phyloP scores from a whole-genome alignment of 2,113 vertebrate species.

The Saguinus midas region DNA sequence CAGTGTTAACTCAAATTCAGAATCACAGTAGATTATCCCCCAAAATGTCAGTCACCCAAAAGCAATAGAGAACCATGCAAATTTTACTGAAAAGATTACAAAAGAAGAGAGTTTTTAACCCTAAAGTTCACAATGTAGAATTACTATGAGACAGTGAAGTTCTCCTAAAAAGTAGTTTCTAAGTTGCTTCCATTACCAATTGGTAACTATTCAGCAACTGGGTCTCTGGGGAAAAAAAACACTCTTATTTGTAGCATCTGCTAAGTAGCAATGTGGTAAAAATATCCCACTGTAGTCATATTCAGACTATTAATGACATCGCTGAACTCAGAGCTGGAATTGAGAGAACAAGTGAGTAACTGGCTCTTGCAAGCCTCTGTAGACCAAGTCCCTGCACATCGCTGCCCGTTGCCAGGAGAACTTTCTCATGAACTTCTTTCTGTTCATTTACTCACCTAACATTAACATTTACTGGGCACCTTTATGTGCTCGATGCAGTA shows the following conservation, averaged over 20 bases:
- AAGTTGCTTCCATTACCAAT: background rate
- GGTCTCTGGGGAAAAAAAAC: background rate
- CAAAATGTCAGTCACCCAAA: background rate
- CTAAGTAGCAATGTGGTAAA: background rate
- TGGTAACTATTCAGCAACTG: background rate
- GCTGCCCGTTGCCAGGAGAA: background rate
- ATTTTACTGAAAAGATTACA: background rate
- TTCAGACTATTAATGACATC: background rate
- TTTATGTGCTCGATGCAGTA: background rate
- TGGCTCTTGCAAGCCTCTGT: background rate
- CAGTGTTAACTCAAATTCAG: background rate
- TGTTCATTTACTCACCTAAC: background rate
- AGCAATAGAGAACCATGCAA: background rate
- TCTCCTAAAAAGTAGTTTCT: background rate
- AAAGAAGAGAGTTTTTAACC: background rate
- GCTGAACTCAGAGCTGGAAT: background rate
- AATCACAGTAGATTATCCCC: background rate
- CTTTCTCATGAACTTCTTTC: no score
- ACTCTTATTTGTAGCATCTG: background rate
- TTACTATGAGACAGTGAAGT: background rate
- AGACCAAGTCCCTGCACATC: no score
- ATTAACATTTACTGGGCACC: background rate
- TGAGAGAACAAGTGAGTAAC: background rate
- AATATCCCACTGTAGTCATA: background rate
- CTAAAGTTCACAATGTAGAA: background rate